These are phyloP conservation scores for Florisuga fusca DNA, from an alignment of 2,797 vertebrate species.

Conservation along the genomic window DNA sequence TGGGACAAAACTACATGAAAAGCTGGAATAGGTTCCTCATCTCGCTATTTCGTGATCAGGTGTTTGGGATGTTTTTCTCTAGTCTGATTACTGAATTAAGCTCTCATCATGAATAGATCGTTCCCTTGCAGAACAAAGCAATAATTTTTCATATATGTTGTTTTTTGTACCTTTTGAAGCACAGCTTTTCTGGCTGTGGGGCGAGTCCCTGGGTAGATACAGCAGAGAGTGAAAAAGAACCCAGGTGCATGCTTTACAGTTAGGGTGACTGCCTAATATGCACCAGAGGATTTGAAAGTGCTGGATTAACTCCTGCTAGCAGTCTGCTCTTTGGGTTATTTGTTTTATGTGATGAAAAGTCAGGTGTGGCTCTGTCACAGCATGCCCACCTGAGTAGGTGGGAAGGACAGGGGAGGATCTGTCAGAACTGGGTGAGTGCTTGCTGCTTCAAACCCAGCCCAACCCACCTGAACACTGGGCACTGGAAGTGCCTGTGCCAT, in stretches of 20 bases:
- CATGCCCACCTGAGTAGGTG: background rate
- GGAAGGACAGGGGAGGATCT: background rate
- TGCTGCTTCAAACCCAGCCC: accelerated
- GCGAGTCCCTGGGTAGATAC: background rate
- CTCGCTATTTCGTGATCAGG: background rate
- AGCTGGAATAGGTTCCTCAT: background rate
- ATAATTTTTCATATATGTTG: background rate
- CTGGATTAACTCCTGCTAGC: background rate
- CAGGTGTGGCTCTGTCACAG: background rate
- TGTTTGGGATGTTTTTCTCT: background rate
- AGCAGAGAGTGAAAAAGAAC: background rate
- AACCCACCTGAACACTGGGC: background rate
- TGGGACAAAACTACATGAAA: conserved; percentile 38
- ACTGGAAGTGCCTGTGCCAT: background rate
- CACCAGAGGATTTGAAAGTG: background rate
- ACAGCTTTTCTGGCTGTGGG: background rate
- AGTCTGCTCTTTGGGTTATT: background rate
- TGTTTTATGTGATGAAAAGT: background rate
- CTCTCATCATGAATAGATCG: conserved; percentile 7
- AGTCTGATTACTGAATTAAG: background rate
- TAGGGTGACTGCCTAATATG: background rate
- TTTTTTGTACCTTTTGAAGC: background rate
- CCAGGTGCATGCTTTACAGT: background rate
- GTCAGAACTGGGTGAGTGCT: background rate
- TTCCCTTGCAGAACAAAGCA: background rate